Conservation (phyloP, 2,797 vertebrate species). For the Chromobotia macracanthus region DNA sequence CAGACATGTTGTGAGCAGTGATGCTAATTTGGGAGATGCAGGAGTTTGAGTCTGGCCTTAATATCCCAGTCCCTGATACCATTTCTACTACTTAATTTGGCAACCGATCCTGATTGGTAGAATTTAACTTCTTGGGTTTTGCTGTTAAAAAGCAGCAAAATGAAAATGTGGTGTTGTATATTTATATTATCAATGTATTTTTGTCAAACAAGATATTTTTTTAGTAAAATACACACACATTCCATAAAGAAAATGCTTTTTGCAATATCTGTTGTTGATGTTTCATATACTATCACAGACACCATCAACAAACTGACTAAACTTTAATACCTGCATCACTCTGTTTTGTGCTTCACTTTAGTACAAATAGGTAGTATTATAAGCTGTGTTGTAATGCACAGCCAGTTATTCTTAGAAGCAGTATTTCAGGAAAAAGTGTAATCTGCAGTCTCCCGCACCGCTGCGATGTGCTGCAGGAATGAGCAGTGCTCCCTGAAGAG, state of each 20-base stretch:
- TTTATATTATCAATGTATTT: too few relatives aligned
- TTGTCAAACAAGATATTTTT: neutral
- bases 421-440: constrained; percentile 46
- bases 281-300: neutral
- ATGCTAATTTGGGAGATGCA: neutral
- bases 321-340: neutral
- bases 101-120: too few relatives aligned
- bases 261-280: too few relatives aligned
- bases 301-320: neutral
- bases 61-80: neutral
- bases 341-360: constrained; percentile 42
- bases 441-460: constrained; percentile 33
- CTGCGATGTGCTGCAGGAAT: constrained; percentile 53
- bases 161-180: neutral
- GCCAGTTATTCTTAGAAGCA: constrained; percentile 62
- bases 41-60: neutral
- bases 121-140: too few relatives aligned
- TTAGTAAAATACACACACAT: too few relatives aligned
- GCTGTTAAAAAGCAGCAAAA: neutral
- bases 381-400: constrained; percentile 17
- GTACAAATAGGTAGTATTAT: constrained; percentile 38
- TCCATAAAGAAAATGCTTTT: too few relatives aligned
- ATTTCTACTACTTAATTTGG: too few relatives aligned
- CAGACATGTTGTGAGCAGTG: neutral
- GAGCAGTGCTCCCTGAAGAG: constrained; percentile 64